A percentile compares a stretch with the other conserved stretches of the same genome.
These are phyloP conservation scores for Sogatella furcifera DNA, from an alignment of 1,140 invertebrate species.

Conservation along the genomic window DNA sequence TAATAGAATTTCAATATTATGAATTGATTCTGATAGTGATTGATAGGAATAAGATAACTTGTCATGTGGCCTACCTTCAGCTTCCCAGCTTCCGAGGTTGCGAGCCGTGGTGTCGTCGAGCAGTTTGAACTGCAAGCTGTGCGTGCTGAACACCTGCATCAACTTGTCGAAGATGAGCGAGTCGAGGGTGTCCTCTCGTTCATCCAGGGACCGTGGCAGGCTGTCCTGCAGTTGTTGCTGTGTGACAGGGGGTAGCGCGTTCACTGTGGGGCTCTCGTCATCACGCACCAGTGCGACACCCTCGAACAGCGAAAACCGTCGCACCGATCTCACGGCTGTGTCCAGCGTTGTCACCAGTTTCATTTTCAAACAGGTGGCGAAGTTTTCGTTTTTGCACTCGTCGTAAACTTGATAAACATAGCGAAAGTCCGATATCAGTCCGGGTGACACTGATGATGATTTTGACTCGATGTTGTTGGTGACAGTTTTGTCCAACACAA, in stretches of 20 bases:
- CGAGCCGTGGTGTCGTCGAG: slow-evolving; percentile 2
- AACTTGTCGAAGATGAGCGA: slow-evolving; percentile 61
- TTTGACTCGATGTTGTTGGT: neutral
- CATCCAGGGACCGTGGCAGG: slow-evolving; percentile 52
- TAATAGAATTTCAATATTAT: too few relatives aligned
- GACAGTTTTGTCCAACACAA: too few relatives aligned
- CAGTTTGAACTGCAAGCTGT: slow-evolving; percentile 51
- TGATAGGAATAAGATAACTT: too few relatives aligned
- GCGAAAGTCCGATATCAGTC: slow-evolving; percentile 38
- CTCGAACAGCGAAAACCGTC: slow-evolving; percentile 50
- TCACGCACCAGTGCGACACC: slow-evolving; percentile 59
- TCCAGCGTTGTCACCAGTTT: slow-evolving; percentile 62
- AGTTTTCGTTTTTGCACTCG: slow-evolving; percentile 55
- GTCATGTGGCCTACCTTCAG: too few relatives aligned
- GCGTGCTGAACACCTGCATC: slow-evolving; percentile 56
- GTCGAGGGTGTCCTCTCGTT: slow-evolving; percentile 60
- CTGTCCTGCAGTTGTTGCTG: slow-evolving; percentile 51
- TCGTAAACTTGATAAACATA: slow-evolving; percentile 54
- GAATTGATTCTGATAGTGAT: too few relatives aligned
- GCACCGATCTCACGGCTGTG: slow-evolving; percentile 47
- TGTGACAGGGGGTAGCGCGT: slow-evolving; percentile 29
- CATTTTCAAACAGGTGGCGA: slow-evolving; percentile 61
- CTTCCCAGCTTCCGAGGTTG: neutral
- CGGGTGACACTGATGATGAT: slow-evolving; percentile 17
- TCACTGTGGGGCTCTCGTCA: slow-evolving; percentile 39